These are phyloP conservation scores for Champsocephalus gunnari DNA, from an alignment of 2,797 vertebrate species.

Conservation along the genomic window DNA sequence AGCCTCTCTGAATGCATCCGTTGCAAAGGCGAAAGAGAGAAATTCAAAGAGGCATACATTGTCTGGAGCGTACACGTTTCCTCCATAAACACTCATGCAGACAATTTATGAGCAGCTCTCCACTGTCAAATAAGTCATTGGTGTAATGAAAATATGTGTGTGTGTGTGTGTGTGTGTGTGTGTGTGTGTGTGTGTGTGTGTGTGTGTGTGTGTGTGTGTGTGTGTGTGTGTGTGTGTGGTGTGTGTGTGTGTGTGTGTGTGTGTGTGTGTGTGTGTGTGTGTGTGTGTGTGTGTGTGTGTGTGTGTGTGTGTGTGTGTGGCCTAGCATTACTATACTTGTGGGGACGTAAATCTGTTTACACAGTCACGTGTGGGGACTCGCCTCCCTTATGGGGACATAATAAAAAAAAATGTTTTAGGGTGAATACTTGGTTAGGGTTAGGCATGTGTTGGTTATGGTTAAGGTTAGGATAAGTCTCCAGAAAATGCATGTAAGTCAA, in stretches of 20 bases:
- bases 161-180: constrained; percentile 16
- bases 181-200: constrained; percentile 17
- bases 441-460: no score
- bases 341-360: no score
- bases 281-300: constrained; percentile 17
- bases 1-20: constrained; percentile 6
- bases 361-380: no score
- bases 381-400: no score
- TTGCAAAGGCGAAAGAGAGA: background rate
- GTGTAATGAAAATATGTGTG: constrained; percentile 38
- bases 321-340: no score
- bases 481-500: no score
- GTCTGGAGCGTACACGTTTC: constrained; percentile 17
- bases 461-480: no score
- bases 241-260: constrained; percentile 15
- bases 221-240: constrained; percentile 12
- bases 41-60: constrained; percentile 42
- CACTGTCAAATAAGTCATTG: constrained; percentile 46
- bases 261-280: constrained; percentile 16
- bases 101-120: constrained; percentile 30
- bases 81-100: constrained; percentile 24
- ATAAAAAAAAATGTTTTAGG: no score
- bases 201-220: constrained; percentile 17
- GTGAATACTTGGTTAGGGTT: no score
- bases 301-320: constrained; percentile 13